Conservation (phyloP, 1,140 invertebrate genomes). For the Drosophila bocqueti region DNA sequence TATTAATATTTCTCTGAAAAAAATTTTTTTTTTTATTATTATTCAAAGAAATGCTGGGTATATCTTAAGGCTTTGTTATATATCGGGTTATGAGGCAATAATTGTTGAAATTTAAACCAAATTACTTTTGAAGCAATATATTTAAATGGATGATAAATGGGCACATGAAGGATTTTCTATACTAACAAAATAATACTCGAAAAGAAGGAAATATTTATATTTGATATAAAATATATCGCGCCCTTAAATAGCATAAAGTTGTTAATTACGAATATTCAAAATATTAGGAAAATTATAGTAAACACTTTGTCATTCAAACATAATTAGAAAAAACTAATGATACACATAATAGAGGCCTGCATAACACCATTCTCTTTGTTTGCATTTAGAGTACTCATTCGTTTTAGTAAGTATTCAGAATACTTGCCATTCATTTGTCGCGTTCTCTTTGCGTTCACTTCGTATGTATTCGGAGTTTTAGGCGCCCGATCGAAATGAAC, state of each 20-base stretch:
- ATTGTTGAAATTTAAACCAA: not conserved
- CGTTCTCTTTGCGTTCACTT: no score
- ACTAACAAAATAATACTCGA: not conserved
- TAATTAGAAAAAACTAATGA: not conserved
- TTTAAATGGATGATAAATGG: not conserved
- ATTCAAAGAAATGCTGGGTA: not conserved
- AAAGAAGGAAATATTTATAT: not conserved
- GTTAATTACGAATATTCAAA: not conserved
- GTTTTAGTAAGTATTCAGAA: no score
- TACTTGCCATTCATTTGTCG: no score
- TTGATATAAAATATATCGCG: not conserved
- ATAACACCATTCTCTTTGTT: no score
- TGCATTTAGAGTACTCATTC: no score
- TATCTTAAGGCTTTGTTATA: not conserved
- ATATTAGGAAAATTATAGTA: not conserved
- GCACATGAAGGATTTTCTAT: not conserved
- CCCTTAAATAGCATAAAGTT: no score
- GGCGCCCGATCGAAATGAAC: no score
- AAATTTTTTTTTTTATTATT: not conserved
- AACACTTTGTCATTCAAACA: not conserved
- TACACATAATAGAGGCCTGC: not conserved
- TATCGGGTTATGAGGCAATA: not conserved
- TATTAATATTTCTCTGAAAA: not conserved
- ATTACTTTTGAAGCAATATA: not conserved
- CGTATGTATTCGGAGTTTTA: no score